A percentile compares a stretch with the other conserved stretches of the same genome.
Evolutionary conservation across 2,797 vertebrate genomes (phyloP).

Genomic region (Carcharodon carcharias): DNA sequence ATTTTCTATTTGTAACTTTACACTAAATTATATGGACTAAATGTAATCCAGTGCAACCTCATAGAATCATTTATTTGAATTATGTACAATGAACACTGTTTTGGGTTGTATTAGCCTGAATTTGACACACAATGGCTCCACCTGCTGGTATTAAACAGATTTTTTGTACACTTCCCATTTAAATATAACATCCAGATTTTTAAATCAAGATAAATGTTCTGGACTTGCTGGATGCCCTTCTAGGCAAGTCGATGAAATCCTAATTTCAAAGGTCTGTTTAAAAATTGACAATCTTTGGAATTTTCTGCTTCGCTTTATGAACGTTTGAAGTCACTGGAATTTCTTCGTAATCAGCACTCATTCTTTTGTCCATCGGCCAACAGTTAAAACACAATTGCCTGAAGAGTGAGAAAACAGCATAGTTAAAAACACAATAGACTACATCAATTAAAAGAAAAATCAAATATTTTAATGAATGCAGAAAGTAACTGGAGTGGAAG

Average conservation of each 20-base stretch:
- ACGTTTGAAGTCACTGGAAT: constrained; percentile 53
- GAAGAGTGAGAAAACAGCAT: constrained; percentile 26
- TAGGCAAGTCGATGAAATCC: not conserved
- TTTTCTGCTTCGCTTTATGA: constrained; percentile 57
- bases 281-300: constrained; percentile 74
- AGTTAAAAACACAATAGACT: constrained; percentile 1
- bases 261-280: constrained; percentile 45
- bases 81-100: not conserved
- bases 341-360: constrained; percentile 89
- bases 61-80: constrained; percentile 21
- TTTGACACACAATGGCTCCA: constrained; percentile 32
- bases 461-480: constrained; percentile 10
- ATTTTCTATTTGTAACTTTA: not conserved
- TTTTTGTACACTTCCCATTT: not conserved
- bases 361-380: constrained; percentile 74
- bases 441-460: not conserved
- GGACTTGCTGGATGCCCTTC: not conserved
- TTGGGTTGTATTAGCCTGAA: not conserved
- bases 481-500: not conserved
- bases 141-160: constrained; percentile 21
- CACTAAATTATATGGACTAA: not conserved
- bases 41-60: not conserved
- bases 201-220: not conserved
- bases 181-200: not conserved
- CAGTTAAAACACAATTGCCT: constrained; percentile 66